These are phyloP conservation scores for Sthenelais limicola DNA, from an alignment of 2,888 invertebrate species.

Conservation along the genomic window DNA sequence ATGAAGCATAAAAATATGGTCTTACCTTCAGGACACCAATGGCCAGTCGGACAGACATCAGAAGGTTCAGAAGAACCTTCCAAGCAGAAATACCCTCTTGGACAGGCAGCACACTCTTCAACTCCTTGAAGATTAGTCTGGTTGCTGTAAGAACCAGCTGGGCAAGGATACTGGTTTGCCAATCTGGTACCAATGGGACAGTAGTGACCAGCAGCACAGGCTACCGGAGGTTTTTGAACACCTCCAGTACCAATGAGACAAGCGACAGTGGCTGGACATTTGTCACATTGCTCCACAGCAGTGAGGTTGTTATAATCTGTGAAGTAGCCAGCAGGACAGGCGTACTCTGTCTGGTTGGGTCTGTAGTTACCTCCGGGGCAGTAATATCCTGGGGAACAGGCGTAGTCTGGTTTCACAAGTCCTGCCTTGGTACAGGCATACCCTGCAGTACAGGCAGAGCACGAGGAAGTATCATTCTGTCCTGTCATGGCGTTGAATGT, in stretches of 20 bases:
- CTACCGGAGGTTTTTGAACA: slow-evolving; percentile 63
- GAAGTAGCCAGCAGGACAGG: slow-evolving; percentile 66
- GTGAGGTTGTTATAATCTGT: slow-evolving; percentile 67
- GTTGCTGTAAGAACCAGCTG: slow-evolving; percentile 67
- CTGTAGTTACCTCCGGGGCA: slow-evolving; percentile 66
- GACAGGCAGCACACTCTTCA: slow-evolving; percentile 64
- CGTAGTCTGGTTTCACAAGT: slow-evolving; percentile 61
- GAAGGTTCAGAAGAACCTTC: slow-evolving; percentile 62
- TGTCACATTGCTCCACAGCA: slow-evolving; percentile 61
- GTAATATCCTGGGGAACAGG: slow-evolving; percentile 67
- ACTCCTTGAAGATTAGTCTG: slow-evolving; percentile 62
- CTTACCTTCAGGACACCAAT: slow-evolving; percentile 67
- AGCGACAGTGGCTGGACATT: slow-evolving; percentile 59
- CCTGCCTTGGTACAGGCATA: slow-evolving; percentile 62
- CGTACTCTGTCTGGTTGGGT: slow-evolving; percentile 64
- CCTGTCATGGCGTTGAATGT: slow-evolving; percentile 60
- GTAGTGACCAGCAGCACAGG: slow-evolving; percentile 66
- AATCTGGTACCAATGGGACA: slow-evolving; percentile 64
- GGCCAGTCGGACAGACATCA: slow-evolving; percentile 61
- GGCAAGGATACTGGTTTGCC: slow-evolving; percentile 64
- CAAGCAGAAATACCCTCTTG: slow-evolving; percentile 65
- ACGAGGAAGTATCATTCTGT: slow-evolving; percentile 52
- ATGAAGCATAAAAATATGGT: not conserved
- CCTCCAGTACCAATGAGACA: slow-evolving; percentile 67
- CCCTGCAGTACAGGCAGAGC: slow-evolving; percentile 62